Conservation (phyloP, 1,140 invertebrate genomes). For the Aphelenchoides besseyi region DNA sequence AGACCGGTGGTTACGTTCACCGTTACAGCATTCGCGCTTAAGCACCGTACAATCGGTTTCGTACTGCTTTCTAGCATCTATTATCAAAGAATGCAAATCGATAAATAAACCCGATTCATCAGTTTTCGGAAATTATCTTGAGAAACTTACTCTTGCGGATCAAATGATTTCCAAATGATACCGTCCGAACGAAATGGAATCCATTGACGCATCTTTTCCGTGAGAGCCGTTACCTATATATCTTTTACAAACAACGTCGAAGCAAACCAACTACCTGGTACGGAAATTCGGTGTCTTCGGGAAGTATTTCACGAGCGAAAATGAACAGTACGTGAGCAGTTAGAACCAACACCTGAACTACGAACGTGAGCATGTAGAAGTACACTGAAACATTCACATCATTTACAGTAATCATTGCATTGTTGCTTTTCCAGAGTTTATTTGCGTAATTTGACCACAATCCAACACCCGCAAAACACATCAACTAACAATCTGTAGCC, state of each 20-base stretch:
- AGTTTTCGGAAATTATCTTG: not conserved
- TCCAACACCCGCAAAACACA: too few relatives aligned
- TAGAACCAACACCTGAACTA: not conserved
- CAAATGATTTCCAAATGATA: not conserved
- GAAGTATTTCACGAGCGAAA: not conserved
- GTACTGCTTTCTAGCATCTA: not conserved
- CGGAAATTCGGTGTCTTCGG: not conserved
- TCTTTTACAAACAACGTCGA: not conserved
- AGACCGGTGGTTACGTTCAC: not conserved
- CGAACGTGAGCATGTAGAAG: not conserved
- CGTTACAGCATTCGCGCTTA: not conserved
- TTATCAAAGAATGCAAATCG: not conserved
- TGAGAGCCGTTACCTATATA: not conserved
- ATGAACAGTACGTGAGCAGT: not conserved
- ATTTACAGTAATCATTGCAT: too few relatives aligned
- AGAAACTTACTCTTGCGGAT: not conserved
- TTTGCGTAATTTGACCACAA: too few relatives aligned
- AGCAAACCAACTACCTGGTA: not conserved
- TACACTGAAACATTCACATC: not conserved
- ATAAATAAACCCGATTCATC: conserved; percentile 1
- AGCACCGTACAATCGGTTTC: not conserved
- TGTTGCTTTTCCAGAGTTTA: too few relatives aligned
- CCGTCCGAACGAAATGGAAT: not conserved
- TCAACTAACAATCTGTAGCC: not conserved
- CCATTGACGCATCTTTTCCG: not conserved